Base-by-base conservation (phyloP, 2,113 vertebrate genomes). In the Heptranchias perlo region DNA sequence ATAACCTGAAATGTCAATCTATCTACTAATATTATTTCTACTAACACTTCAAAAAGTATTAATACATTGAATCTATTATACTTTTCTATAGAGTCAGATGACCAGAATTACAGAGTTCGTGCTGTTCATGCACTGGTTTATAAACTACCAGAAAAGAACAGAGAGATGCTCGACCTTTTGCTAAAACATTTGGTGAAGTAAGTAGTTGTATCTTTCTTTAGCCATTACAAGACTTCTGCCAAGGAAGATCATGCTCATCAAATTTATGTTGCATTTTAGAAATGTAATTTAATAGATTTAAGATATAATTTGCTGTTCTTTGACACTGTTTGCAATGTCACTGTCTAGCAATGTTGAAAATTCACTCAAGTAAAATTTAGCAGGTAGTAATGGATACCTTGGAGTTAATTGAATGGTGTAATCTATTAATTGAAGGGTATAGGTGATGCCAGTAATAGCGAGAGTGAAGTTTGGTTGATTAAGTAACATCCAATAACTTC, bases 111-210 rank as follows among this genome's bases (percentile, higher is more conserved):
- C 98, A 97, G 99, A 96, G 98, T 99, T 95, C 98, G 99, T 96
- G 98, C 98, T 1, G 98, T 99, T 64, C 99, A 99, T 25, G 98
- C 98, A 0, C 96, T 99, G 97, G 98, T 99, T 91, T 98, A 99
- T 96, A 99, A 98, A 96, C 97, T 99, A 95, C 99, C 99, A 0
- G 98, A 99, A 96, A 99, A 98, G 97, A 99, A 99, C 97, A 98
- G 98, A 97, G 98, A 99, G 97, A 99, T 99, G 99, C 98, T 99
- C 98, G 99, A 99, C 97, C 97, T 99, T 96, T 97, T 99, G 96
- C 98, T 99, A 96, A 98, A 98, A 97, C 99, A 99, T 97, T 98
- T 99, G 82, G 98, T 99, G 97, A 99, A 97, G 99, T 99, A 98
- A 96, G 97, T 97, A 21, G 62, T 44, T 64, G 4, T 67, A 94